These are phyloP conservation scores for Ploceus nigricollis DNA, from an alignment of 2,113 vertebrate genomes.

Conservation along the genomic window DNA sequence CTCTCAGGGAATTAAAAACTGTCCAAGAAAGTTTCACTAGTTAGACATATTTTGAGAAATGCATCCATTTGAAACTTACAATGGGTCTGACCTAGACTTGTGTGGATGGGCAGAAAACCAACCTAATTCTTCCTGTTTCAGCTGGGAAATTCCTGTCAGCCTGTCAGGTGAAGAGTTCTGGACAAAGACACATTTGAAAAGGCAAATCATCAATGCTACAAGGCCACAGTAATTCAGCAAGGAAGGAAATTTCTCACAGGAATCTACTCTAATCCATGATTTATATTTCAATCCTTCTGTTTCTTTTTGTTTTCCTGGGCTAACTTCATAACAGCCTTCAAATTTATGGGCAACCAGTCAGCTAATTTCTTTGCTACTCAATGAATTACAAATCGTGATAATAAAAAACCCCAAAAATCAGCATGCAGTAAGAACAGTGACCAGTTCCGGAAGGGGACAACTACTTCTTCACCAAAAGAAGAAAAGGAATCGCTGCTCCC, in stretches of 20 bases:
- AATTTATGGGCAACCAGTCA: background rate
- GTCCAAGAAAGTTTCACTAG: conserved; percentile 43
- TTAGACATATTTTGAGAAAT: conserved; percentile 37
- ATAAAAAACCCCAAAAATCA: background rate
- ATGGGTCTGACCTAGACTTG: conserved; percentile 37
- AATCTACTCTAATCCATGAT: background rate
- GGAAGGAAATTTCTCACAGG: background rate
- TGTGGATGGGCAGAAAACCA: conserved; percentile 22
- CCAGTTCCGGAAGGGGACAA: background rate
- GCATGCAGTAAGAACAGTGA: conserved; percentile 50
- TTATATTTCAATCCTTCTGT: background rate
- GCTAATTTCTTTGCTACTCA: conserved; percentile 39
- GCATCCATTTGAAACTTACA: conserved; percentile 32
- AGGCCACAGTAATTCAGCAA: conserved; percentile 45
- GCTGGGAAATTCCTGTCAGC: conserved; percentile 30
- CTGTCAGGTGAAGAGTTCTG: conserved; percentile 15
- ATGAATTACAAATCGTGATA: background rate
- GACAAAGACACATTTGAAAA: conserved; percentile 49
- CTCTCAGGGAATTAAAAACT: conserved; percentile 4
- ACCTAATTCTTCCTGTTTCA: conserved; percentile 41
- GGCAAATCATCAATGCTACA: conserved; percentile 38
- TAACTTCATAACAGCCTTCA: background rate
- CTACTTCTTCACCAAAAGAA: background rate
- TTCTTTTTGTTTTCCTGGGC: background rate
- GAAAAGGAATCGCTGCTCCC: conserved; percentile 51